These are phyloP conservation scores for Capitulum mitella DNA, from an alignment of 2,888 invertebrate species.

Conservation along the genomic window DNA sequence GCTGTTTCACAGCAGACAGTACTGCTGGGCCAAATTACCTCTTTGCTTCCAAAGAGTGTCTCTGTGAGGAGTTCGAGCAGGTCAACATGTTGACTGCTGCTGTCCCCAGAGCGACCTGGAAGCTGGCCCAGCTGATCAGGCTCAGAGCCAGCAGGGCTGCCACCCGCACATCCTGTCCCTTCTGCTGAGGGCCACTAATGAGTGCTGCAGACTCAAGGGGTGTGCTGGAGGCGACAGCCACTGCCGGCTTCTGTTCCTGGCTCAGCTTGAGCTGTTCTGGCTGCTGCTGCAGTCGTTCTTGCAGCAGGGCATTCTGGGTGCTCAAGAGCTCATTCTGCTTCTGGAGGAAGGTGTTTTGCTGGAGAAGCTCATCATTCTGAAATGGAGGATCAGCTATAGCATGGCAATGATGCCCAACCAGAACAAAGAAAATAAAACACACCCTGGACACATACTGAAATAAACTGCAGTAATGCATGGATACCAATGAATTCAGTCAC, in stretches of 20 bases:
- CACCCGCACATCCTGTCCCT: slow-evolving; percentile 11
- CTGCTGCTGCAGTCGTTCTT: not conserved
- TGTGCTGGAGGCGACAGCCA: not conserved
- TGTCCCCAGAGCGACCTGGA: slow-evolving; percentile 10
- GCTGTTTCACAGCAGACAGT: too few species aligned
- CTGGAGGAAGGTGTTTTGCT: not conserved
- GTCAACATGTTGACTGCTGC: not conserved
- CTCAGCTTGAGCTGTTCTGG: not conserved
- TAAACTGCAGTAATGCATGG: too few species aligned
- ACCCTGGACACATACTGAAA: too few species aligned
- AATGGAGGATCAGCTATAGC: too few species aligned
- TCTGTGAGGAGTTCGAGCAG: not conserved
- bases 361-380: slow-evolving; percentile 20
- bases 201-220: slow-evolving; percentile 24
- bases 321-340: slow-evolving; percentile 6
- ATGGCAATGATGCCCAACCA: not conserved
- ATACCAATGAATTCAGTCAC: too few species aligned
- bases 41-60: not conserved
- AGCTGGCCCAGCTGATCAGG: slow-evolving; percentile 18
- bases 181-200: slow-evolving; percentile 26
- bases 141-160: slow-evolving; percentile 15
- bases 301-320: slow-evolving; percentile 11
- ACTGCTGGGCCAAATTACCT: not conserved
- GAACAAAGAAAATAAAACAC: not conserved
- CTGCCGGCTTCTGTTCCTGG: not conserved